Percentiles rank a stretch among this genome's conserved stretches.
These are phyloP conservation scores for Ectropis crepuscularia DNA, from an alignment of 2,888 invertebrate species.

Conservation along the genomic window DNA sequence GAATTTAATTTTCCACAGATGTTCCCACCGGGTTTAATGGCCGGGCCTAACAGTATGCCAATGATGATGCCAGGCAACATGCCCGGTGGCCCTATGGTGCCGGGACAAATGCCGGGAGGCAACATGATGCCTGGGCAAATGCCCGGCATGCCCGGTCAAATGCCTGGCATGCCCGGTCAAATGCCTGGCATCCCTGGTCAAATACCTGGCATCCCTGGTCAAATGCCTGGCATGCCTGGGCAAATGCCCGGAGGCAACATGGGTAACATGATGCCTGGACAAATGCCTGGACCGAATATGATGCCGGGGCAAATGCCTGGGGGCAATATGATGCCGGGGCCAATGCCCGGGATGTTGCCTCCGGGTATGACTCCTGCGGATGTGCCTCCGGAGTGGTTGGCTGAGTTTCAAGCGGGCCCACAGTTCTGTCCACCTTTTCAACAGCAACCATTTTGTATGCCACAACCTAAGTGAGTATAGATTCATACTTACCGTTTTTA, in stretches of 20 bases:
- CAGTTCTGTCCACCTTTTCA: slow-evolving; percentile 68
- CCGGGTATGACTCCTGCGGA: slow-evolving; percentile 43
- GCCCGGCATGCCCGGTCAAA: slow-evolving; percentile 21
- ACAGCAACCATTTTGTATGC: slow-evolving; percentile 69
- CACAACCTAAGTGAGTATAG: slow-evolving; percentile 72
- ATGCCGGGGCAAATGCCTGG: slow-evolving; percentile 31
- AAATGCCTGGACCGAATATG: slow-evolving; percentile 25
- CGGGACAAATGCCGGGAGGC: slow-evolving; percentile 44
- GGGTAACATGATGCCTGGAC: slow-evolving; percentile 22
- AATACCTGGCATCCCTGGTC: slow-evolving; percentile 18
- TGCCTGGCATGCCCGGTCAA: slow-evolving; percentile 42
- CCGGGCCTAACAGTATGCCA: slow-evolving; percentile 41
- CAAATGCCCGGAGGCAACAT: slow-evolving; percentile 18
- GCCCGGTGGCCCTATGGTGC: slow-evolving; percentile 41
- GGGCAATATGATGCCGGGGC: slow-evolving; percentile 20
- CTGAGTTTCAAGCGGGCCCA: slow-evolving; percentile 56
- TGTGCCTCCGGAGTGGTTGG: slow-evolving; percentile 62
- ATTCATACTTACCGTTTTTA: too few species aligned
- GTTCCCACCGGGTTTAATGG: slow-evolving; percentile 69
- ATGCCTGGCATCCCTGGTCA: slow-evolving; percentile 9
- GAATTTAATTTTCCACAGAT: slow-evolving; percentile 52
- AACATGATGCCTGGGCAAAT: slow-evolving; percentile 43
- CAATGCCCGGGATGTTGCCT: slow-evolving; percentile 43
- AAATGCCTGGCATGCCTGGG: slow-evolving; percentile 41
- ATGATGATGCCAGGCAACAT: slow-evolving; percentile 47